A percentile compares a stretch with the other conserved stretches of the same genome.
Evolutionary conservation across 2,888 invertebrate species (phyloP).

Genomic region (Nomada lathburiana): DNA sequence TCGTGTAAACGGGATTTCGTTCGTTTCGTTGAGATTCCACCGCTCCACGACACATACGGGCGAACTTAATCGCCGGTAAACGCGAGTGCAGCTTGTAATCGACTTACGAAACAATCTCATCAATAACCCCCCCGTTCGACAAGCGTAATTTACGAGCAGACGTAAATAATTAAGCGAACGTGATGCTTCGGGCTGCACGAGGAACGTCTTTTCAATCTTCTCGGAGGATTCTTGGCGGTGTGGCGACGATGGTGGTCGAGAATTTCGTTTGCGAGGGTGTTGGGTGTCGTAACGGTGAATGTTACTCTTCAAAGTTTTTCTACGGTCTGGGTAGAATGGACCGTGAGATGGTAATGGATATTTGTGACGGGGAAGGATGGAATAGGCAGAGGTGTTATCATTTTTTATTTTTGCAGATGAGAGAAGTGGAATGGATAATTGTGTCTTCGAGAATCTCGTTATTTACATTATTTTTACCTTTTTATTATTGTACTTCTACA

Average conservation of each 20-base stretch:
- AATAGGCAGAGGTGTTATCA: no score
- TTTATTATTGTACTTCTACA: no score
- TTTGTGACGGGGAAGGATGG: not conserved
- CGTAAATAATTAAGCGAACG: conserved; percentile 61
- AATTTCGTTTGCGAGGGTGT: not conserved
- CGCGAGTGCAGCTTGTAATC: conserved; percentile 52
- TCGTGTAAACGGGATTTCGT: conserved; percentile 2
- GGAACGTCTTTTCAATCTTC: conserved; percentile 29
- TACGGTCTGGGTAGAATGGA: not conserved
- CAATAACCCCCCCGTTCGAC: conserved; percentile 57
- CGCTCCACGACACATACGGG: conserved; percentile 31
- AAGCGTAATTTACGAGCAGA: conserved; percentile 63
- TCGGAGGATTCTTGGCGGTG: not conserved
- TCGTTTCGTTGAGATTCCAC: conserved; percentile 25
- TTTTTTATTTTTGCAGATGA: no score
- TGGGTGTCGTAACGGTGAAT: not conserved
- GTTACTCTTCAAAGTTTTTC: not conserved
- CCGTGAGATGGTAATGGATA: not conserved
- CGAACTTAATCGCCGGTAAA: conserved; percentile 51
- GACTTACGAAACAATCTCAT: conserved; percentile 63
- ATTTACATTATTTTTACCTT: no score
- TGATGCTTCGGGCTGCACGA: conserved; percentile 38
- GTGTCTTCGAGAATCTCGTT: no score
- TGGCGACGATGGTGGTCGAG: conserved; percentile 6
- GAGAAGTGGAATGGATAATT: no score